A percentile compares a stretch with the other conserved stretches of the same genome.
phyloP scores from a whole-genome alignment of 2,888 invertebrate species.

The Thymelicus lineola region DNA sequence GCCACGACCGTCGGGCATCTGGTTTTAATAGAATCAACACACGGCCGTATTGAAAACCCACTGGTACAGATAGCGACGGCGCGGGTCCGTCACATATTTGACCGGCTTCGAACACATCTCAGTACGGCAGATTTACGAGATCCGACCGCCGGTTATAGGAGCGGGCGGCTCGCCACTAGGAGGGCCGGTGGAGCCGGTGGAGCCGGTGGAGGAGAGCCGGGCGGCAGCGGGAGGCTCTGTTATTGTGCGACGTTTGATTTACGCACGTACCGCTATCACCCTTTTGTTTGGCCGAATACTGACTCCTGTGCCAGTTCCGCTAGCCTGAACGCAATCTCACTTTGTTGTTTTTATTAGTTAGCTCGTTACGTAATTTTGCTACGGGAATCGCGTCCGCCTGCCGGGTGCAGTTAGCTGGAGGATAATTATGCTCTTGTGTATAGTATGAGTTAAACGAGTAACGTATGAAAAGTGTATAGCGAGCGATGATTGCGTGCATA shows the following conservation, averaged over 20 bases:
- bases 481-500: constrained; percentile 49
- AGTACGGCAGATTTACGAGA: constrained; percentile 81
- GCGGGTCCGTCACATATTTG: constrained; percentile 55
- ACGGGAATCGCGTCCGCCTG: constrained; percentile 1
- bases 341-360: constrained; percentile 48
- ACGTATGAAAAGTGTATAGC: constrained; percentile 26
- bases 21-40: constrained; percentile 49
- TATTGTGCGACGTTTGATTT: constrained; percentile 85
- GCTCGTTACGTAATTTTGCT: constrained; percentile 12
- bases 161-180: constrained; percentile 65
- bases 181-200: constrained; percentile 56
- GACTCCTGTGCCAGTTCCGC: constrained; percentile 79
- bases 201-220: constrained; percentile 62
- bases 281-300: constrained; percentile 82
- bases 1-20: constrained; percentile 54
- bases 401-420: constrained; percentile 1
- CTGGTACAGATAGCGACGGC: constrained; percentile 72
- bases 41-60: constrained; percentile 69
- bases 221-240: constrained; percentile 73
- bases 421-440: constrained; percentile 6
- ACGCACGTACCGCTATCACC: constrained; percentile 84
- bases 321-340: constrained; percentile 66
- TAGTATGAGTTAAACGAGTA: constrained; percentile 7
- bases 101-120: constrained; percentile 73
- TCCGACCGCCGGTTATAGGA: constrained; percentile 68